These are phyloP conservation scores for Neofelis nebulosa DNA, from an alignment of 2,113 vertebrate genomes.

Conservation along the genomic window DNA sequence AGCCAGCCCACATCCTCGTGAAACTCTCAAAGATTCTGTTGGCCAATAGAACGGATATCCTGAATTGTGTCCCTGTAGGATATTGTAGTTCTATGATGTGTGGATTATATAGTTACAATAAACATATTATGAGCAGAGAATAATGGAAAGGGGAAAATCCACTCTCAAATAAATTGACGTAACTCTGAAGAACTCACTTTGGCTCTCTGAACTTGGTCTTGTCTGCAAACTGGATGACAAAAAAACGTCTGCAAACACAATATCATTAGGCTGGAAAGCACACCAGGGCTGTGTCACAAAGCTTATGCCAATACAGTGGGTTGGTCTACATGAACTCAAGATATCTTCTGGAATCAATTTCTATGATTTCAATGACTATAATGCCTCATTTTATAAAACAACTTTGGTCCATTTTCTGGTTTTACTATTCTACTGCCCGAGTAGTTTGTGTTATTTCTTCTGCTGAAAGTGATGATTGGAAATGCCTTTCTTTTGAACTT, in stretches of 20 bases:
- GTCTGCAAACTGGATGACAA: neutral
- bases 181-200: neutral
- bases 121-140: neutral
- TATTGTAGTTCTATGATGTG: neutral
- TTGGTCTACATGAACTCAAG: neutral
- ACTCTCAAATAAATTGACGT: neutral
- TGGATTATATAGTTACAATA: neutral
- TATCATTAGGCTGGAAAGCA: accelerated
- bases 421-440: neutral
- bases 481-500: neutral
- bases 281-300: neutral
- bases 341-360: neutral
- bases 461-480: neutral
- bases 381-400: neutral
- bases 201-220: neutral
- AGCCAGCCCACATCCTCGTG: accelerated
- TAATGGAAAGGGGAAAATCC: neutral
- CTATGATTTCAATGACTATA: neutral
- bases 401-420: neutral
- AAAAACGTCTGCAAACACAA: too few species aligned
- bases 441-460: neutral
- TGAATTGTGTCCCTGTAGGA: accelerated
- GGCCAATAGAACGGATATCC: accelerated
- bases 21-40: neutral
- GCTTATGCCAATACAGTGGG: accelerated